Percentiles rank a stretch among this genome's conserved stretches.
Evolutionary conservation across 64 coral and sea anemone species (phyloP).

Genomic region (Pachyseris speciosa): DNA sequence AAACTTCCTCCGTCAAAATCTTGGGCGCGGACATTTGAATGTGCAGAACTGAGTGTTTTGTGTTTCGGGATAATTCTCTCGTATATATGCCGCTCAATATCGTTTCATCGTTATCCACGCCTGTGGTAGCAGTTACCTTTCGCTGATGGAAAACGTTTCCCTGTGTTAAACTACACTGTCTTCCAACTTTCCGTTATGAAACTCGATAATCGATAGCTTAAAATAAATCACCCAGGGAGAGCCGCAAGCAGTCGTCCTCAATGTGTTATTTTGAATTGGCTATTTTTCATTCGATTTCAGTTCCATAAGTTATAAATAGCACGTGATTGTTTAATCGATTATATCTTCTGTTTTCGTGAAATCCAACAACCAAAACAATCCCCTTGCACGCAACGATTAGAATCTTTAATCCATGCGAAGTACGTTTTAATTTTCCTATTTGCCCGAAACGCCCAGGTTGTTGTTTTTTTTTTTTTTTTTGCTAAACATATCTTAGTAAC

Average conservation of each 20-base stretch:
- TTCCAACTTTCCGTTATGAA: no score
- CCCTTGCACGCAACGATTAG: neutral
- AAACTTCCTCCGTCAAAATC: conserved; percentile 6
- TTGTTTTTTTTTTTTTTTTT: no score
- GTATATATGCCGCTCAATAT: no score
- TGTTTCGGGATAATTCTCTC: neutral
- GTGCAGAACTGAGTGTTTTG: neutral
- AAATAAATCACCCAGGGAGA: neutral
- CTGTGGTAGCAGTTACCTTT: no score
- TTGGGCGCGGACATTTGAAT: neutral
- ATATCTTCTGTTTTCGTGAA: neutral
- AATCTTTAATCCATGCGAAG: neutral
- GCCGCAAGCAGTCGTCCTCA: no score
- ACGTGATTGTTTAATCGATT: neutral
- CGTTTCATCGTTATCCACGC: no score
- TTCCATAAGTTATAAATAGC: neutral
- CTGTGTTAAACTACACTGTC: no score
- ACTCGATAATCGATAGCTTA: no score
- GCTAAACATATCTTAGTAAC: no score
- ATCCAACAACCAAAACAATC: neutral
- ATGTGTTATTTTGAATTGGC: neutral
- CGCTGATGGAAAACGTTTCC: neutral
- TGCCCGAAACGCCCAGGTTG: neutral
- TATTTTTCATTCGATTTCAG: neutral
- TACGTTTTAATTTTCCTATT: neutral